Evolutionary conservation across 2,888 invertebrate genomes (phyloP), one percentile per base, ranked within the genome.

Genomic region (Brenthis daphne): DNA sequence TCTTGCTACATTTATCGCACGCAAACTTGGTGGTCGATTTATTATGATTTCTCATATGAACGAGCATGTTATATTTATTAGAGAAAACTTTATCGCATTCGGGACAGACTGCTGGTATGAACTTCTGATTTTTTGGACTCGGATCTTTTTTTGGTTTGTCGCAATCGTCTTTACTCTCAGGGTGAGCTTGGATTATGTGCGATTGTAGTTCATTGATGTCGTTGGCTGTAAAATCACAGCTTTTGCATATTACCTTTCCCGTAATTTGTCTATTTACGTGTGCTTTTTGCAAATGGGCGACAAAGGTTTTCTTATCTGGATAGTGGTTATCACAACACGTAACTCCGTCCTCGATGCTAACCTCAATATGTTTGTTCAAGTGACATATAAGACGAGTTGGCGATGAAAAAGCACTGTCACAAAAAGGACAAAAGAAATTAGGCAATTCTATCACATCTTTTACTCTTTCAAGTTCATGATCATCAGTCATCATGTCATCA

Each of bases 41-140:
- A 13, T 82, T 83, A 73, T 93, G 93, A 1, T 78, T 84, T 70
- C 88, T 85, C 83, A 89, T 80, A 75, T 94, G 94, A 1, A 83
- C 78, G 14, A 86, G 76, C 90, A 87, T 85, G 80, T 90, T 80
- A 85, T 94, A 86, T 82, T 94, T 87, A 81, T 94, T 85, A 66
- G 86, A 83, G 76, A 93, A 94, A 1, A 81, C 85, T 74, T 87
- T 90, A 64, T 90, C 87, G 75, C 94, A 94, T 14, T 90, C 86
- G 0, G 87, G 84, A 67, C 94, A 94, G 4, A 85, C 83, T 14
- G 88, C 90, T 0, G 89, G 88, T 16, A 87, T 85, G 66, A 82
- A 82, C 69, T 87, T 88, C 71, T 86, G 86, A 65, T 84, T 80
- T 50, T 77, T 79, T 1, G 75, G 66, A 50, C 76, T 78, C n/a